Conservation (phyloP, 2,797 vertebrate genomes). For the Cetoscarus ocellatus region DNA sequence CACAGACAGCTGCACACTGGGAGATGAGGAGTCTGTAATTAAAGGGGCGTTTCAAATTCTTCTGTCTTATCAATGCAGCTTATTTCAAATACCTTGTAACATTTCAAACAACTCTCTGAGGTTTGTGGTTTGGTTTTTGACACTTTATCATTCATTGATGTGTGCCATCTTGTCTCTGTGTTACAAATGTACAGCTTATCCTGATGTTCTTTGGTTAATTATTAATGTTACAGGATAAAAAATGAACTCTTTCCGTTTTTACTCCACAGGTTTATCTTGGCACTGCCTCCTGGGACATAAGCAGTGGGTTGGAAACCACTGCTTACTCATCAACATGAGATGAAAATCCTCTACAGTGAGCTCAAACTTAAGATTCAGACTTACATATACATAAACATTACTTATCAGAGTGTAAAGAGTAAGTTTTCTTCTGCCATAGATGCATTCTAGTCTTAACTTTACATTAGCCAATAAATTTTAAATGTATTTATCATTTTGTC, state of each 20-base stretch:
- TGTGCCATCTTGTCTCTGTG: background rate
- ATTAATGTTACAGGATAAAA: background rate
- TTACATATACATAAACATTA: background rate
- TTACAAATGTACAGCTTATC: background rate
- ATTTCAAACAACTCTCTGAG: background rate
- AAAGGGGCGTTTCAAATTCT: conserved; percentile 41
- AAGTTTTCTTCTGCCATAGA: background rate
- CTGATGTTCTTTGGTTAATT: background rate
- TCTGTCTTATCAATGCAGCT: conserved; percentile 12
- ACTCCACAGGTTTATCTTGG: background rate
- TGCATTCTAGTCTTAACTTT: background rate
- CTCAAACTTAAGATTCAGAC: background rate
- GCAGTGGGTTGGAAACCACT: background rate
- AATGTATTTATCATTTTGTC: too few relatives aligned
- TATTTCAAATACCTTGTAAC: conserved; percentile 11
- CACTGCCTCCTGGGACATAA: background rate
- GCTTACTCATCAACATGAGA: conserved; percentile 8
- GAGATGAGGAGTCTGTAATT: conserved; percentile 34
- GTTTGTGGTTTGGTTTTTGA: background rate
- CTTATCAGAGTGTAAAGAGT: background rate
- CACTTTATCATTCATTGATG: background rate
- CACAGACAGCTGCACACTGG: background rate
- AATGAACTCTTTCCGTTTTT: background rate
- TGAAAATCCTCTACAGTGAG: background rate
- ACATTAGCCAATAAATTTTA: too few relatives aligned